phyloP scores from a whole-genome alignment of 1,140 invertebrate species.

The Drosophila santomea region DNA sequence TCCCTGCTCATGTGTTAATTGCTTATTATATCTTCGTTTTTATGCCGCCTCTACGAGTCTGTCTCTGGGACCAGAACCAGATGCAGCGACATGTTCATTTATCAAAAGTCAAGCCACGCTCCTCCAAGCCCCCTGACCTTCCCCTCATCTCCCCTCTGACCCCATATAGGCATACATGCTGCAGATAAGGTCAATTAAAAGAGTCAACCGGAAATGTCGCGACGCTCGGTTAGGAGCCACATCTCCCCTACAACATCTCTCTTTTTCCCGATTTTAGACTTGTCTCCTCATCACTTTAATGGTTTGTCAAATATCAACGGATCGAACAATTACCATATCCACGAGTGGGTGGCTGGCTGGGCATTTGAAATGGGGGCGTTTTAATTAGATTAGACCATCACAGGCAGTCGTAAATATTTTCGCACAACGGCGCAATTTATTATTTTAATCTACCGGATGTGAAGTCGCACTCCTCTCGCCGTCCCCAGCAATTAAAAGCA shows the following conservation, averaged over 20 bases:
- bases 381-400: constrained; percentile 59
- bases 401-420: constrained; percentile 66
- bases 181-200: constrained; percentile 84
- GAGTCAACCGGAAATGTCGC: constrained; percentile 83
- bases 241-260: constrained; percentile 29
- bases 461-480: constrained; percentile 44
- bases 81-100: constrained; percentile 73
- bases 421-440: constrained; percentile 74
- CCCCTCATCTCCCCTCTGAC: constrained; percentile 9
- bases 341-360: constrained; percentile 23
- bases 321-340: constrained; percentile 20
- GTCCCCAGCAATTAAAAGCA: constrained; percentile 60
- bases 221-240: constrained; percentile 58
- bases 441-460: constrained; percentile 74
- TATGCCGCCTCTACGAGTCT: constrained; percentile 66
- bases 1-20: constrained; percentile 71
- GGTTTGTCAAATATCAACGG: constrained; percentile 42
- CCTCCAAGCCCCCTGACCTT: constrained; percentile 21
- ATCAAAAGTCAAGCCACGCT: constrained; percentile 82
- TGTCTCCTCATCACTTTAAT: constrained; percentile 43
- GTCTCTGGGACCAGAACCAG: constrained; percentile 47
- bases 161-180: constrained; percentile 31
- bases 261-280: constrained; percentile 5
- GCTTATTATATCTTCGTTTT: constrained; percentile 82
- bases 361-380: constrained; percentile 38